phyloP scores from a whole-genome alignment of 1,140 invertebrate genomes.

The Mycetomoellerius zeteki region DNA sequence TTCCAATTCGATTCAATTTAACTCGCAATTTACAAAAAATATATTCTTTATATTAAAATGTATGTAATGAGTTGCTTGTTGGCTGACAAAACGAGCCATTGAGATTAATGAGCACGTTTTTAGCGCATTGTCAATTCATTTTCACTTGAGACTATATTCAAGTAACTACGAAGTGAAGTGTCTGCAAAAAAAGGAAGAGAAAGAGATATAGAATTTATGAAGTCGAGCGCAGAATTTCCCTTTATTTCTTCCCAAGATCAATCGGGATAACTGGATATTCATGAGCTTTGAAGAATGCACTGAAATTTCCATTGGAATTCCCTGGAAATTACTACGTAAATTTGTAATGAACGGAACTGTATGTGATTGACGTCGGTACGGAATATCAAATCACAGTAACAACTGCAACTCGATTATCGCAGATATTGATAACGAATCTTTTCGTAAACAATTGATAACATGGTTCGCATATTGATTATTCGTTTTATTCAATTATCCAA shows the following conservation, averaged over 20 bases:
- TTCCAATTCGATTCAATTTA: neutral
- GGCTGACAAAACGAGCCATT: neutral
- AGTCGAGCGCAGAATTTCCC: neutral
- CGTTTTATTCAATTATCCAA: neutral
- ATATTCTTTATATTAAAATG: neutral
- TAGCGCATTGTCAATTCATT: neutral
- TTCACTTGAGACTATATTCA: slow-evolving; percentile 25
- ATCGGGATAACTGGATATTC: slow-evolving; percentile 50
- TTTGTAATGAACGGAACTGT: neutral
- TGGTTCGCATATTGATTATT: neutral
- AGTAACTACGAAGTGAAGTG: slow-evolving; percentile 34
- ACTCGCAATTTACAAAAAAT: neutral
- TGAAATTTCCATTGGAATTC: slow-evolving; percentile 23
- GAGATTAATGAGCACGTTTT: slow-evolving; percentile 30
- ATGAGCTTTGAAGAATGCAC: slow-evolving; percentile 38
- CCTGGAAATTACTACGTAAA: slow-evolving; percentile 30
- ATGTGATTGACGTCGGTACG: neutral
- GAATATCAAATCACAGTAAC: slow-evolving; percentile 8
- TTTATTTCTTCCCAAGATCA: slow-evolving; percentile 20
- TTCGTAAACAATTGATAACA: slow-evolving; percentile 13
- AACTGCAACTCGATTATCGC: neutral
- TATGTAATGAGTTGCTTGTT: slow-evolving; percentile 17
- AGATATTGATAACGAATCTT: neutral
- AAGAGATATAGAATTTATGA: slow-evolving; percentile 5
- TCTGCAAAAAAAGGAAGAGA: neutral